phyloP scores from a whole-genome alignment of 2,113 vertebrate genomes.

The Tupaia tana region DNA sequence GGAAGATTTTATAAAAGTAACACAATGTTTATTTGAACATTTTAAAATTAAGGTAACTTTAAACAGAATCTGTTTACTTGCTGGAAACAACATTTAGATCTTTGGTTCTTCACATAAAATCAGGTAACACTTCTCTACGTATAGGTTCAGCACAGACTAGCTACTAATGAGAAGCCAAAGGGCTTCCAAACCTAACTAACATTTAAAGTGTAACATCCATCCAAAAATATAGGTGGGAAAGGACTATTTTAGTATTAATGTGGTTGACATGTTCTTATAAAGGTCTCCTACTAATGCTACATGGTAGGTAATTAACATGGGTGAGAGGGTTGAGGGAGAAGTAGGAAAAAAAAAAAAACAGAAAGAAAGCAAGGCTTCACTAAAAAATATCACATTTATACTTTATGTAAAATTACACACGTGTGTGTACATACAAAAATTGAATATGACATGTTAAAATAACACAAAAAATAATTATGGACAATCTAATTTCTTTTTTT shows the following conservation, averaged over 20 bases:
- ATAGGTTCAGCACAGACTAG: conserved; percentile 26
- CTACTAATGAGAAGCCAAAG: background rate
- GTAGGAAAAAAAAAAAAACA: background rate
- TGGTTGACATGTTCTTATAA: background rate
- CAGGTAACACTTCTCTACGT: conserved; percentile 25
- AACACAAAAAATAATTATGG: background rate
- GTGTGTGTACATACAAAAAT: background rate
- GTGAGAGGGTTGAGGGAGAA: background rate
- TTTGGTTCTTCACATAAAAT: conserved; percentile 36
- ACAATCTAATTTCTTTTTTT: no score
- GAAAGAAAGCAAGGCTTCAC: background rate
- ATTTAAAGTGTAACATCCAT: background rate
- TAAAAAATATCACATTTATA: background rate
- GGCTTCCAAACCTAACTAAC: background rate
- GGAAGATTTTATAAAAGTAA: background rate
- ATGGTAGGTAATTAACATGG: background rate
- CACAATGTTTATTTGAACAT: background rate
- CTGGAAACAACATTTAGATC: conserved; percentile 41
- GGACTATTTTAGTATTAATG: background rate
- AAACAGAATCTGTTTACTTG: conserved; percentile 21
- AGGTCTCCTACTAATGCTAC: background rate
- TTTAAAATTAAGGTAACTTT: background rate
- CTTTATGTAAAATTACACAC: conserved; percentile 22
- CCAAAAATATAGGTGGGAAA: background rate
- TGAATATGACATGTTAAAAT: conserved; percentile 49